Evolutionary conservation across 1,140 invertebrate species (phyloP).

Genomic region (Hyles vespertilio): DNA sequence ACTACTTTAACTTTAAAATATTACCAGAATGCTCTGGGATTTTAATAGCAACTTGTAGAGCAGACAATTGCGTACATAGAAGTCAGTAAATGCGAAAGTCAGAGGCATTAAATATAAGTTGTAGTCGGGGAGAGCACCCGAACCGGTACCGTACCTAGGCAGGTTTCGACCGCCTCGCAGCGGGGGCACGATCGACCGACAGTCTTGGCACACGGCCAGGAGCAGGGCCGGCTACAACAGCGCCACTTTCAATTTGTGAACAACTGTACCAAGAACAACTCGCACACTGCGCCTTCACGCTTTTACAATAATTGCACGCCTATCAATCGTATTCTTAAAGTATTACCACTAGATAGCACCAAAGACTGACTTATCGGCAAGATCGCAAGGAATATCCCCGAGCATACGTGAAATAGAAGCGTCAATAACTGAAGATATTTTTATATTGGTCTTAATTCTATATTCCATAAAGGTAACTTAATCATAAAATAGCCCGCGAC

Average conservation of each 20-base stretch:
- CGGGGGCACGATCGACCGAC: conserved; percentile 47
- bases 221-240: conserved; percentile 31
- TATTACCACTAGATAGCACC: too few relatives aligned
- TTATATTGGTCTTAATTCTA: too few relatives aligned
- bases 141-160: conserved; percentile 2
- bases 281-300: conserved; percentile 24
- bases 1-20: too few relatives aligned
- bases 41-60: neutral
- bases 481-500: too few relatives aligned
- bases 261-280: conserved; percentile 36
- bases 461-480: too few relatives aligned
- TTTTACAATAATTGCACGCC: conserved; percentile 22
- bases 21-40: neutral
- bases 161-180: conserved; percentile 20
- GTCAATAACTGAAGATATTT: too few relatives aligned
- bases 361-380: too few relatives aligned
- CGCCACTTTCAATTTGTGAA: conserved; percentile 46
- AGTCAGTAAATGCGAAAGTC: conserved; percentile 19
- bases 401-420: too few relatives aligned
- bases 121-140: neutral
- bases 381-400: too few relatives aligned
- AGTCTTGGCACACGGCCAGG: conserved; percentile 49
- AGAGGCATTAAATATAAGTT: conserved; percentile 5
- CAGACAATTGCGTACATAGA: neutral
- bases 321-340: conserved; percentile 3